A percentile compares a stretch with the other conserved stretches of the same genome.
Evolutionary conservation across 2,797 vertebrate species (phyloP).

Genomic region (Scleropages formosus): DNA sequence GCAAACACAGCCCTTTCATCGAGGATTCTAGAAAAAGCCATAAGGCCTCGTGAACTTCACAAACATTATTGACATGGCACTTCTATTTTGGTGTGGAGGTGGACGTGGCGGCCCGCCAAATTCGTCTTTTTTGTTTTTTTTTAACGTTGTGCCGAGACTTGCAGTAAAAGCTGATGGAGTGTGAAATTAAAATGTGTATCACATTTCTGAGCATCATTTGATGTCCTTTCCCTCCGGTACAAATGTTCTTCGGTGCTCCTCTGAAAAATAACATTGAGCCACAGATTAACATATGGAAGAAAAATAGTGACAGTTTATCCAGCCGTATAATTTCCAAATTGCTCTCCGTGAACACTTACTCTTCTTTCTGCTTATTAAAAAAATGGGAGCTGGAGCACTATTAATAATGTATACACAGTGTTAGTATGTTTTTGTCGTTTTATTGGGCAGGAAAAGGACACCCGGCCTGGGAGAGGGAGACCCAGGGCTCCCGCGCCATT

Average conservation of each 20-base stretch:
- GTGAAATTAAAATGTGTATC: constrained; percentile 99
- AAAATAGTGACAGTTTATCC: constrained; percentile 59
- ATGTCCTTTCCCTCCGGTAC: constrained; percentile 66
- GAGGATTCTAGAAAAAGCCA: background rate
- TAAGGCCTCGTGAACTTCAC: constrained; percentile 12
- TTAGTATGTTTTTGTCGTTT: constrained; percentile 7
- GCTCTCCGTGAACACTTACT: constrained; percentile 37
- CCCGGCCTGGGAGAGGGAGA: background rate
- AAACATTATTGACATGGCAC: constrained; percentile 35
- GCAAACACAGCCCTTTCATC: background rate
- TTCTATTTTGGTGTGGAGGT: constrained; percentile 62
- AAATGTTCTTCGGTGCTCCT: constrained; percentile 57
- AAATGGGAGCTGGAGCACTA: constrained; percentile 39
- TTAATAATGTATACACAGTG: constrained; percentile 40
- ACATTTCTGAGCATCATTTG: constrained; percentile 83
- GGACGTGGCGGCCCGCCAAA: constrained; percentile 64
- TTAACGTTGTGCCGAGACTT: constrained; percentile 71
- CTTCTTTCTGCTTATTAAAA: constrained; percentile 4
- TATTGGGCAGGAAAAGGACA: constrained; percentile 15
- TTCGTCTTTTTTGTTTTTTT: constrained; percentile 44
- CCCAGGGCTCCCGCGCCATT: too few relatives aligned
- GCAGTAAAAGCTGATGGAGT: constrained; percentile 91
- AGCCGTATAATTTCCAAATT: constrained; percentile 55
- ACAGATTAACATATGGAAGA: constrained; percentile 60
- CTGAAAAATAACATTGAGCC: constrained; percentile 53